Conservation (phyloP, 2,797 vertebrate genomes). For the Cheirogaleus major region DNA sequence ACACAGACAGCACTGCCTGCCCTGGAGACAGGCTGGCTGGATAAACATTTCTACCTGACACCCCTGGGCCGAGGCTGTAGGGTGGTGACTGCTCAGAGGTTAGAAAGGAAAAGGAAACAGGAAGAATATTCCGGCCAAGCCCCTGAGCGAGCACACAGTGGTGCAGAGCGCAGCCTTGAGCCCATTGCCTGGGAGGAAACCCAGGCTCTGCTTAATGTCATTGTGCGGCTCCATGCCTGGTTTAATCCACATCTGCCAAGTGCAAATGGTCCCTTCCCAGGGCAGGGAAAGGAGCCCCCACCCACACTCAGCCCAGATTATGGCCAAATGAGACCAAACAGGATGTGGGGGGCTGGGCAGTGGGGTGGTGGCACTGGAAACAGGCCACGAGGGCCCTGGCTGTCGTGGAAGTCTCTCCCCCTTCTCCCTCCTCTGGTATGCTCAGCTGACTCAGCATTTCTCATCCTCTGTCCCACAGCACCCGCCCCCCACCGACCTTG, state of each 20-base stretch:
- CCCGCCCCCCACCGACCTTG: background rate
- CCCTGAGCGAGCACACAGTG: background rate
- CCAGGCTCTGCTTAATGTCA: rapidly evolving
- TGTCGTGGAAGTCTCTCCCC: background rate
- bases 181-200: too few relatives aligned
- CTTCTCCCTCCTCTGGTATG: background rate
- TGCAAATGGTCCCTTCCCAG: background rate
- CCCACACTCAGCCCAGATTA: background rate
- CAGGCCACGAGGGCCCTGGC: background rate
- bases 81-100: background rate
- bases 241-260: background rate
- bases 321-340: background rate
- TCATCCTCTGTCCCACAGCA: background rate
- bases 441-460: background rate
- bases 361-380: background rate
- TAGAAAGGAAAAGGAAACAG: background rate
- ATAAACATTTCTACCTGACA: background rate
- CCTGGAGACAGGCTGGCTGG: background rate
- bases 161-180: rapidly evolving
- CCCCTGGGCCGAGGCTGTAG: rapidly evolving
- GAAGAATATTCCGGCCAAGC: background rate
- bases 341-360: rapidly evolving
- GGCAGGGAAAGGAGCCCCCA: background rate
- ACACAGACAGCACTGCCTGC: background rate
- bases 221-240: background rate